Evolutionary conservation across 2,113 vertebrate genomes (phyloP).

Genomic region (Leptobrachium ailaonicum): DNA sequence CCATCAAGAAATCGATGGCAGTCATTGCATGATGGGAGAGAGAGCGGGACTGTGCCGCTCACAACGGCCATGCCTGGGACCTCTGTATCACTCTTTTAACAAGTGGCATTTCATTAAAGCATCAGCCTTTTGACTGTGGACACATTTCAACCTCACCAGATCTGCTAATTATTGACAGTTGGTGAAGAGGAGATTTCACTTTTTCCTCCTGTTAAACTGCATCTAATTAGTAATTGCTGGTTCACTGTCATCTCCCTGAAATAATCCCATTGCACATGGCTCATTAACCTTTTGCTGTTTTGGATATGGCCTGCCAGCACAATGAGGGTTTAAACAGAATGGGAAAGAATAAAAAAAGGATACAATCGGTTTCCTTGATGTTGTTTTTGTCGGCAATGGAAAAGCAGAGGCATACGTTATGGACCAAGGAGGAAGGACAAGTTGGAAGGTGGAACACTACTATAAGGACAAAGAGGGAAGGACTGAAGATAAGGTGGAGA

Average conservation of each 20-base stretch:
- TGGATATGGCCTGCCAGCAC: conserved; percentile 76
- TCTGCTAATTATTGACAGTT: conserved; percentile 86
- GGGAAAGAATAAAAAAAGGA: conserved; percentile 55
- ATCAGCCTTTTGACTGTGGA: conserved; percentile 76
- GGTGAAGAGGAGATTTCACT: conserved; percentile 85
- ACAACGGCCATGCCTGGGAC: conserved; percentile 50
- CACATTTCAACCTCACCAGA: conserved; percentile 80
- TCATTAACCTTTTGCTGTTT: conserved; percentile 82
- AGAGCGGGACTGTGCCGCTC: conserved; percentile 2
- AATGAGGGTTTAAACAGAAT: conserved; percentile 78
- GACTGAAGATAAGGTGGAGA: background rate
- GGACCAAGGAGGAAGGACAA: conserved; percentile 26
- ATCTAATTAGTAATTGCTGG: conserved; percentile 80
- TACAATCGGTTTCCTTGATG: conserved; percentile 8
- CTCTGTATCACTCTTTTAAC: conserved; percentile 55
- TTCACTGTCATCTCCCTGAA: conserved; percentile 75
- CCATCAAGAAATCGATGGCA: no score
- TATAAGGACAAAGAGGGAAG: background rate
- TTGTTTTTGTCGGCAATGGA: conserved; percentile 16
- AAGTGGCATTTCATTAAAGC: conserved; percentile 63
- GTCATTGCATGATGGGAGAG: no score
- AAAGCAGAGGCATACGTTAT: conserved; percentile 33
- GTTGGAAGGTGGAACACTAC: conserved; percentile 2
- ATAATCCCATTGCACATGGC: conserved; percentile 72
- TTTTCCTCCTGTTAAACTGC: conserved; percentile 84